Conservation (phyloP, 2,888 invertebrate species). For the Phyllotreta cruciferae region DNA sequence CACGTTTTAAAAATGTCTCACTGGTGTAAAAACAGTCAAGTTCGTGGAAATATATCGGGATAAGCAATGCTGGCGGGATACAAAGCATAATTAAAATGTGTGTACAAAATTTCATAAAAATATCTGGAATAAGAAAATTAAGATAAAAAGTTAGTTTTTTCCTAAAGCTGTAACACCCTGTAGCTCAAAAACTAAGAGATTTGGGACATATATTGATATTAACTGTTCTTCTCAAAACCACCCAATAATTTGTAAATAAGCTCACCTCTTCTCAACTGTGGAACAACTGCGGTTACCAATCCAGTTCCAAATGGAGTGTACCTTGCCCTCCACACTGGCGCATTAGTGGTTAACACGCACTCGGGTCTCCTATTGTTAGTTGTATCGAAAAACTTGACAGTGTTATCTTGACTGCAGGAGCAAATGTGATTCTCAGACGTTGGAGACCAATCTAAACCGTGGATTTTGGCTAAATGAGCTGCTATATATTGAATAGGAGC, state of each 20-base stretch:
- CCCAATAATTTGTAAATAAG: not conserved
- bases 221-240: no score
- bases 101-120: no score
- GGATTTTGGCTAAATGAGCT: constrained; percentile 88
- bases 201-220: no score
- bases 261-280: constrained; percentile 78
- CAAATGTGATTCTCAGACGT: constrained; percentile 83
- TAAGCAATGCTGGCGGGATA: no score
- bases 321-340: constrained; percentile 88
- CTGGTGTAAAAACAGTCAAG: no score
- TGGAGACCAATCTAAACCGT: constrained; percentile 94
- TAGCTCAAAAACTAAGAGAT: no score
- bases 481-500: constrained; percentile 92
- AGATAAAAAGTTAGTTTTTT: no score
- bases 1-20: no score
- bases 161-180: no score
- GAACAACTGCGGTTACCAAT: constrained; percentile 89
- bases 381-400: constrained; percentile 93
- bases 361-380: constrained; percentile 85
- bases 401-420: constrained; percentile 94
- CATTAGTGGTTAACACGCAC: constrained; percentile 82
- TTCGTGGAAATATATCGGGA: no score
- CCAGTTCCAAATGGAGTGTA: constrained; percentile 89
- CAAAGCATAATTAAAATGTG: no score
- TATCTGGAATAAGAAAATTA: no score